Percentiles rank a stretch among this genome's conserved stretches.
Conservation (phyloP, 1,140 invertebrate species). For the Zelostemma sp. region DNA sequence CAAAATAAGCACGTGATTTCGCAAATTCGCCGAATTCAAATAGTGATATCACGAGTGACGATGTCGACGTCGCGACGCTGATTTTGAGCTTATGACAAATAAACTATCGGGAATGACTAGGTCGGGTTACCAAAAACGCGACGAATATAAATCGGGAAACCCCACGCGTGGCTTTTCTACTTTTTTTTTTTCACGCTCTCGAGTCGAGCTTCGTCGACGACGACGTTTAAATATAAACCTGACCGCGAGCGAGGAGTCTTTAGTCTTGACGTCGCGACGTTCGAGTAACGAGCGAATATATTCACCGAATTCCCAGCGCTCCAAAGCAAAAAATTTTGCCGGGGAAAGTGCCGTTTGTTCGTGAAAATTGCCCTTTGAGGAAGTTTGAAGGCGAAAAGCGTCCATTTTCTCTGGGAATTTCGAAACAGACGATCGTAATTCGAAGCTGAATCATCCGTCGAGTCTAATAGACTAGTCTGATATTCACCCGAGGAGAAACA, state of each 20-base stretch:
- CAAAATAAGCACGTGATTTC: neutral
- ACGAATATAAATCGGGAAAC: neutral
- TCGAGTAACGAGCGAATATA: slow-evolving; percentile 45
- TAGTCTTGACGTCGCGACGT: slow-evolving; percentile 65
- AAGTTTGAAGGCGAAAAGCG: no score
- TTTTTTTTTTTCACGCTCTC: slow-evolving; percentile 28
- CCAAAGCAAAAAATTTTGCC: neutral
- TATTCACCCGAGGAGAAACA: no score
- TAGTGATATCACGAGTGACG: no score
- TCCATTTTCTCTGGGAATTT: no score
- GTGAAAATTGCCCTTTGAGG: no score
- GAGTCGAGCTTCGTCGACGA: slow-evolving; percentile 50
- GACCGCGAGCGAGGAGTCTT: slow-evolving; percentile 54
- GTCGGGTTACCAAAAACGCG: neutral
- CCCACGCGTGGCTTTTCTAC: neutral
- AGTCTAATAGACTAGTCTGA: no score
- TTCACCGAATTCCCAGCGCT: slow-evolving; percentile 2
- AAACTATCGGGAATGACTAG: neutral
- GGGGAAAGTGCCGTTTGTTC: neutral
- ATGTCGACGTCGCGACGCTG: neutral
- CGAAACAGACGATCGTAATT: no score
- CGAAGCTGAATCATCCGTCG: no score
- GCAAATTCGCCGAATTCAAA: neutral
- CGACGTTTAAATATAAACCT: slow-evolving; percentile 67
- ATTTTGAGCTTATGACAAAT: neutral